These are phyloP conservation scores for Drosophila imparisetae DNA, from an alignment of 2,888 invertebrate species.

Conservation along the genomic window DNA sequence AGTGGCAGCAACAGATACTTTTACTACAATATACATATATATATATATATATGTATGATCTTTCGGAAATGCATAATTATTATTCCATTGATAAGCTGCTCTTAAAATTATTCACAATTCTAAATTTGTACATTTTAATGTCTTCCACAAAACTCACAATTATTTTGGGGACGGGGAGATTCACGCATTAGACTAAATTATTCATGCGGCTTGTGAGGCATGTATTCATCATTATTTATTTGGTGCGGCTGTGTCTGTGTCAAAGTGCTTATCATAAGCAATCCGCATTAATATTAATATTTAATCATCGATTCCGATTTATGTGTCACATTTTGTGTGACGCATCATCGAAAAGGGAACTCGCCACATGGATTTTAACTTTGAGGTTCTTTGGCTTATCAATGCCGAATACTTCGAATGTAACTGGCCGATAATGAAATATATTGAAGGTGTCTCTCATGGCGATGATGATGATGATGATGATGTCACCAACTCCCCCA, in stretches of 20 bases:
- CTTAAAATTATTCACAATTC: constrained; percentile 1
- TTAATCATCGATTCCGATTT: constrained; percentile 37
- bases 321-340: not conserved
- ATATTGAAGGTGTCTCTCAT: not conserved
- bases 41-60: no score
- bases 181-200: constrained; percentile 7
- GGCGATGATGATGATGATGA: constrained; percentile 3
- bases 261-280: constrained; percentile 32
- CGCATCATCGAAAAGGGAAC: constrained; percentile 46
- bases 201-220: not conserved
- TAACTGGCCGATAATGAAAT: constrained; percentile 27
- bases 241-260: constrained; percentile 24
- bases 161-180: not conserved
- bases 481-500: constrained; percentile 1
- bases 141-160: not conserved
- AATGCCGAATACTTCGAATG: not conserved
- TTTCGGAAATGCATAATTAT: not conserved
- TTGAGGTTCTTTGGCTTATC: constrained; percentile 33
- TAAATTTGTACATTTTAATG: not conserved
- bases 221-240: constrained; percentile 2
- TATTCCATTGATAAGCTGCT: not conserved
- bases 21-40: not conserved
- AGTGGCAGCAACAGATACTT: not conserved
- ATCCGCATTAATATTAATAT: constrained; percentile 55
- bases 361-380: constrained; percentile 1